Evolutionary conservation across 2,113 vertebrate species (phyloP).

Genomic region (Passerina amoena): DNA sequence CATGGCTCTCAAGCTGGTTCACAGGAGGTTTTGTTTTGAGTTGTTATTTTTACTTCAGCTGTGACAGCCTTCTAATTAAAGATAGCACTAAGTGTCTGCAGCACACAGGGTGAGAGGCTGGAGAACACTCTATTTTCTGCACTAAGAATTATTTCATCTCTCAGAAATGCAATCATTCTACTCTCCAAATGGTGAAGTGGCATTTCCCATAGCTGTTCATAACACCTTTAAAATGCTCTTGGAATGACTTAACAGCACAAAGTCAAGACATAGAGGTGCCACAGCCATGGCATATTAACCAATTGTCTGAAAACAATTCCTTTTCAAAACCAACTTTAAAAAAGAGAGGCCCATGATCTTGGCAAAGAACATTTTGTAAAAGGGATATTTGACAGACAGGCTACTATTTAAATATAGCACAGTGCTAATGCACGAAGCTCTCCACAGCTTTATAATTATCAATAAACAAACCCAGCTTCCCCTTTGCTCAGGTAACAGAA

Average conservation of each 20-base stretch:
- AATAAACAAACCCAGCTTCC: not conserved
- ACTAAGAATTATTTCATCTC: not conserved
- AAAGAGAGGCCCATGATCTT: not conserved
- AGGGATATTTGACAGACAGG: not conserved
- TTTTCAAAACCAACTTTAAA: not conserved
- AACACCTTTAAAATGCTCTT: not conserved
- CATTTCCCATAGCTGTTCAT: not conserved
- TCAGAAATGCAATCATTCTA: not conserved
- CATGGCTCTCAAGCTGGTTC: not conserved
- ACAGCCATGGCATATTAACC: not conserved
- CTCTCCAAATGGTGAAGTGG: not conserved
- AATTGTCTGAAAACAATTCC: not conserved
- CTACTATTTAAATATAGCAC: conserved; percentile 6
- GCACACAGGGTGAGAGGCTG: not conserved
- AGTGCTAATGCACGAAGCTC: not conserved
- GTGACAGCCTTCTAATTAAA: conserved; percentile 4
- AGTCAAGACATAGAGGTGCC: not conserved
- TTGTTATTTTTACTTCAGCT: conserved; percentile 10
- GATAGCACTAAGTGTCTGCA: not conserved
- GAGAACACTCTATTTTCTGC: not conserved
- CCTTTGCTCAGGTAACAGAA: not conserved
- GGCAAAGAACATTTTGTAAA: not conserved
- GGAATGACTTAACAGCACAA: not conserved
- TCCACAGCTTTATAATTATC: not conserved
- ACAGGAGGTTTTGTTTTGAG: not conserved